Percentiles rank a stretch among this genome's conserved stretches.
Evolutionary conservation across 2,113 vertebrate genomes (phyloP).

Genomic region (Corythoichthys intestinalis): DNA sequence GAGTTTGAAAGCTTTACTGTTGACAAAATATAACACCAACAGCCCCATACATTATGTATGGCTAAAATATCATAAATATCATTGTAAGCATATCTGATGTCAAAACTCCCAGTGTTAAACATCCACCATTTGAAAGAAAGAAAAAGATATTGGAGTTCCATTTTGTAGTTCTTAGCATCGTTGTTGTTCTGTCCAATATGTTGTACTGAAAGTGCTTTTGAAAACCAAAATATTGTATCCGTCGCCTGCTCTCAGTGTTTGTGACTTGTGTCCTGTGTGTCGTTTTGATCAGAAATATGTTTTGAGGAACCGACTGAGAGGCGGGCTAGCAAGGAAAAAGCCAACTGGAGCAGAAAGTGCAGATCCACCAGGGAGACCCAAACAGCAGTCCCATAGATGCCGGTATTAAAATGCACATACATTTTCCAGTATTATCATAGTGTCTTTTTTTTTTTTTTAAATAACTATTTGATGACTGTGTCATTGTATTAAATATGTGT

Average conservation of each 20-base stretch:
- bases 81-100: too few species aligned
- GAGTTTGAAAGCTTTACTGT: too few species aligned
- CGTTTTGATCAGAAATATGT: slow-evolving; percentile 42
- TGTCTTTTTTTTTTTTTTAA: not conserved
- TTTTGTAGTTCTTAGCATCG: slow-evolving; percentile 7
- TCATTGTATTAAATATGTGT: too few species aligned
- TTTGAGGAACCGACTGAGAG: slow-evolving; percentile 49
- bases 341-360: slow-evolving; percentile 64
- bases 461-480: too few species aligned
- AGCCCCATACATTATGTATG: too few species aligned
- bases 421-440: not conserved
- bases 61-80: too few species aligned
- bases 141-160: slow-evolving; percentile 6
- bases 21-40: too few species aligned
- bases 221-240: slow-evolving; percentile 16
- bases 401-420: slow-evolving; percentile 4
- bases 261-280: slow-evolving; percentile 14
- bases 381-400: slow-evolving; percentile 11
- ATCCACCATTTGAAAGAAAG: too few species aligned
- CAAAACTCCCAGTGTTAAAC: too few species aligned
- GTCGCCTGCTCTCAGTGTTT: slow-evolving; percentile 16
- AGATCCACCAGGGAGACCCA: slow-evolving; percentile 20
- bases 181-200: not conserved
- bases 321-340: slow-evolving; percentile 29
- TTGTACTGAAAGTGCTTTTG: slow-evolving; percentile 22